Evolutionary conservation across 2,113 vertebrate genomes (phyloP).

Genomic region (Gasterosteus nipponicus): DNA sequence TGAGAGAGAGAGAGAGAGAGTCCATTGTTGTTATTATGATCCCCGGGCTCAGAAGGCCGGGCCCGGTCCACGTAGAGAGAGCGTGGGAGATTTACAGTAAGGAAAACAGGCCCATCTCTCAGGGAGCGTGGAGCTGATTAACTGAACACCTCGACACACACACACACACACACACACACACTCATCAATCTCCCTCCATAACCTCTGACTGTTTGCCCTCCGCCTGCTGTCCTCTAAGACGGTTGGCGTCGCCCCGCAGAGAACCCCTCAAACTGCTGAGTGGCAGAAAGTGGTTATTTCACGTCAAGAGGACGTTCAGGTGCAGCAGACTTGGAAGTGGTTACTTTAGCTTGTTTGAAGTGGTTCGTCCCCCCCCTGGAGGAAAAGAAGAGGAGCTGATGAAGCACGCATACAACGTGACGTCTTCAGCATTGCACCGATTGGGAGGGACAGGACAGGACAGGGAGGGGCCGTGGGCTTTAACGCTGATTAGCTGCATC

Average conservation of each 20-base stretch:
- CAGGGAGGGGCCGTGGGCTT: slow-evolving; percentile 54
- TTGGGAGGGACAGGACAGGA: slow-evolving; percentile 36
- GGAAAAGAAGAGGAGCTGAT: slow-evolving; percentile 13
- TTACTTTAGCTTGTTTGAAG: slow-evolving; percentile 26
- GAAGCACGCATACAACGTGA: neutral
- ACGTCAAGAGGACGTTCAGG: slow-evolving; percentile 8
- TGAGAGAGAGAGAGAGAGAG: neutral
- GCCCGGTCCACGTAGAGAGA: slow-evolving; percentile 34
- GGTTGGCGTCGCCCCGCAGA: neutral
- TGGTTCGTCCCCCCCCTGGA: slow-evolving; percentile 19
- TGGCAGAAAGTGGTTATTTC: neutral
- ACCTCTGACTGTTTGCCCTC: slow-evolving; percentile 2
- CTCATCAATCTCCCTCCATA: slow-evolving; percentile 31
- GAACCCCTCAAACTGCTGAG: slow-evolving; percentile 27
- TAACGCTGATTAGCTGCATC: slow-evolving; percentile 81
- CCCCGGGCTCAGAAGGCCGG: slow-evolving; percentile 51
- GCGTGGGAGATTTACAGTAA: slow-evolving; percentile 67
- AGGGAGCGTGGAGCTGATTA: slow-evolving; percentile 57
- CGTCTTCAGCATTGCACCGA: slow-evolving; percentile 36
- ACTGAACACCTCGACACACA: slow-evolving; percentile 29
- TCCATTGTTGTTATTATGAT: slow-evolving; percentile 73
- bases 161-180: slow-evolving; percentile 2
- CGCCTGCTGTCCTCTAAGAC: slow-evolving; percentile 4
- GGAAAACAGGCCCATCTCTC: slow-evolving; percentile 37
- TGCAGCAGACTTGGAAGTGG: slow-evolving; percentile 21